Evolutionary conservation across 2,888 invertebrate genomes (phyloP).

Genomic region (Eretmocerus hayati): DNA sequence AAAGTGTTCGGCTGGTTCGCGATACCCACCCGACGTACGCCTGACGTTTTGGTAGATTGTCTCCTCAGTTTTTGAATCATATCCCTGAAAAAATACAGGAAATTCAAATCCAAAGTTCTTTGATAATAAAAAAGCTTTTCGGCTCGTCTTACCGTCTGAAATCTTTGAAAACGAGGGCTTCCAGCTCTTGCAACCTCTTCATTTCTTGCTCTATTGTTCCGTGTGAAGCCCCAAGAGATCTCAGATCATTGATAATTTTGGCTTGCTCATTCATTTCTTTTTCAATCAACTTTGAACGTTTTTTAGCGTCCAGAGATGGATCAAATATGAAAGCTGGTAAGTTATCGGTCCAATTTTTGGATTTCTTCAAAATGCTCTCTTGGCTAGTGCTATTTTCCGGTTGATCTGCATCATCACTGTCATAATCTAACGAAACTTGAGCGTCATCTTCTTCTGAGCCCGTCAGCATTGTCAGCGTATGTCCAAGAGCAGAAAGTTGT

Average conservation of each 20-base stretch:
- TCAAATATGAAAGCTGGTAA: constrained; percentile 80
- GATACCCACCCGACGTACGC: constrained; percentile 69
- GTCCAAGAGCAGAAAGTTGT: constrained; percentile 86
- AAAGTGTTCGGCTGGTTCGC: constrained; percentile 57
- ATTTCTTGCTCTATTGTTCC: constrained; percentile 89
- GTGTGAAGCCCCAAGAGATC: constrained; percentile 80
- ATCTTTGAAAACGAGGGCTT: constrained; percentile 90
- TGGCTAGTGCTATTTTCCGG: constrained; percentile 50
- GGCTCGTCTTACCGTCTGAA: constrained; percentile 60
- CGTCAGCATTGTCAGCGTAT: constrained; percentile 91
- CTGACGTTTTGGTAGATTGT: constrained; percentile 72
- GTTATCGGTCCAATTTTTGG: constrained; percentile 64
- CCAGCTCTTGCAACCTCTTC: constrained; percentile 83
- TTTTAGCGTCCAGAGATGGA: constrained; percentile 69
- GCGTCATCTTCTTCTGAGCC: constrained; percentile 82
- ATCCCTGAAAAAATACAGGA: constrained; percentile 57
- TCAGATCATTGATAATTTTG: constrained; percentile 87
- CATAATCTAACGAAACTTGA: constrained; percentile 61
- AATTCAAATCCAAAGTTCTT: not conserved
- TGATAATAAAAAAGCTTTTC: not conserved
- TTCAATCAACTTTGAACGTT: constrained; percentile 87
- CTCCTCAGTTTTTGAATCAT: constrained; percentile 85
- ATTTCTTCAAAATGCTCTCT: constrained; percentile 62
- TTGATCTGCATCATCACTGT: constrained; percentile 72
- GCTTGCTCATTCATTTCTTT: constrained; percentile 97